A percentile compares a stretch with the other conserved stretches of the same genome.
These are phyloP conservation scores for Tipula helvola DNA, from an alignment of 2,888 invertebrate species.

Conservation along the genomic window DNA sequence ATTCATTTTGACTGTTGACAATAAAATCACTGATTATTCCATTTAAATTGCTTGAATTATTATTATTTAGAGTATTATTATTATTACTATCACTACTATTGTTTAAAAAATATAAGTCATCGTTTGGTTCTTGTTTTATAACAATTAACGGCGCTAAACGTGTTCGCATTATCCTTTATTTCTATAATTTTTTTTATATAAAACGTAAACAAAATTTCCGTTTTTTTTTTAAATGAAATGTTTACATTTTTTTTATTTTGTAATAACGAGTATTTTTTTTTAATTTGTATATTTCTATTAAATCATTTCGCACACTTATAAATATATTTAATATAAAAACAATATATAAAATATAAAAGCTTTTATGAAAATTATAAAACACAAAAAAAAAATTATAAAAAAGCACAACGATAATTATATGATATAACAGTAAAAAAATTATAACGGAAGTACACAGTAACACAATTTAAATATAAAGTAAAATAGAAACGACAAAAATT, in stretches of 20 bases:
- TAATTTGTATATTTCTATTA: not conserved
- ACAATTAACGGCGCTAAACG: constrained; percentile 36
- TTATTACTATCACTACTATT: constrained; percentile 13
- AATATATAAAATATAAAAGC: not conserved
- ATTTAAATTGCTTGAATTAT: not conserved
- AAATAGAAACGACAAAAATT: constrained; percentile 14
- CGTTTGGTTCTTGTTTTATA: constrained; percentile 33
- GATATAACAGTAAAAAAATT: constrained; percentile 14
- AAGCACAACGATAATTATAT: constrained; percentile 5
- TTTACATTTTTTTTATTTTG: constrained; percentile 5
- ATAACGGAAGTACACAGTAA: constrained; percentile 14
- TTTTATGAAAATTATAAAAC: not conserved
- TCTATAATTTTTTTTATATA: not conserved
- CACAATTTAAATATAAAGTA: constrained; percentile 11
- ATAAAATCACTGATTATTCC: constrained; percentile 7
- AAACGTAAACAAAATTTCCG: not conserved
- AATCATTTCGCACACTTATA: not conserved
- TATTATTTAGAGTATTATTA: constrained; percentile 7
- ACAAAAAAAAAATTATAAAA: not conserved
- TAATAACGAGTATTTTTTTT: not conserved
- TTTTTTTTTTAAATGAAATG: not conserved
- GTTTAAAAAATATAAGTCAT: constrained; percentile 17
- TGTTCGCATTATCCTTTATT: constrained; percentile 28
- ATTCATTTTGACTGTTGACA: not conserved
- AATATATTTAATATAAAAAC: not conserved